Evolutionary conservation across 2,113 vertebrate species (phyloP).

Genomic region (Tympanuchus pallidicinctus): DNA sequence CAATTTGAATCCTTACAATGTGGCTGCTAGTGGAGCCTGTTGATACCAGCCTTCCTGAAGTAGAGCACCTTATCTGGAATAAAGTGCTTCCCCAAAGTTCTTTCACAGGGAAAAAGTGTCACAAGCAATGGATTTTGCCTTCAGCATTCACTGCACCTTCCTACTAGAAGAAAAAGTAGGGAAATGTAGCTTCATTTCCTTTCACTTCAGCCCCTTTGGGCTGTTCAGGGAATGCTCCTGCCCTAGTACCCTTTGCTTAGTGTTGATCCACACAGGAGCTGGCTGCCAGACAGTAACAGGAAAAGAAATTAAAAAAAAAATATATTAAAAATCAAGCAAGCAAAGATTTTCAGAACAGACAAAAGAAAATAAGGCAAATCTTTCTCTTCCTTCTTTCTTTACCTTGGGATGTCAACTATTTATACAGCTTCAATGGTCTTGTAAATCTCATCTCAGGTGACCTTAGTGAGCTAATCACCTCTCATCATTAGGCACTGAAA

Average conservation of each 20-base stretch:
- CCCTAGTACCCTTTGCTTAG: not conserved
- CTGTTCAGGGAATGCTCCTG: not conserved
- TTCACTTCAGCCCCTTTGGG: not conserved
- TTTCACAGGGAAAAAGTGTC: rapidly evolving
- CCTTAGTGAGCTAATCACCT: constrained; percentile 28
- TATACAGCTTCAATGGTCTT: not conserved
- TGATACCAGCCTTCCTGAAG: not conserved
- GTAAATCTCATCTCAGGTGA: constrained; percentile 30
- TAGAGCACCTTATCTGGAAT: not conserved
- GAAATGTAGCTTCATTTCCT: not conserved
- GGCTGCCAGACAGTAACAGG: not conserved
- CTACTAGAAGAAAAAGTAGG: not conserved
- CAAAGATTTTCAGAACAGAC: not conserved
- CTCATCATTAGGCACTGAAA: constrained; percentile 3
- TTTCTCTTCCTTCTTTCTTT: rapidly evolving
- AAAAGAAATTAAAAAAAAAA: too few species aligned
- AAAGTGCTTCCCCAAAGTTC: not conserved
- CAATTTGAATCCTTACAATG: not conserved
- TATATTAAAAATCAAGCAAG: not conserved
- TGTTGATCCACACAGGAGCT: not conserved
- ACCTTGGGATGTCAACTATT: not conserved
- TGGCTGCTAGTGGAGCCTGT: rapidly evolving
- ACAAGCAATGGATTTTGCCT: not conserved
- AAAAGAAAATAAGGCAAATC: not conserved
- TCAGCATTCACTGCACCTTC: not conserved